These are phyloP conservation scores for Schizaphis graminum DNA, from an alignment of 2,888 invertebrate species.

Conservation along the genomic window DNA sequence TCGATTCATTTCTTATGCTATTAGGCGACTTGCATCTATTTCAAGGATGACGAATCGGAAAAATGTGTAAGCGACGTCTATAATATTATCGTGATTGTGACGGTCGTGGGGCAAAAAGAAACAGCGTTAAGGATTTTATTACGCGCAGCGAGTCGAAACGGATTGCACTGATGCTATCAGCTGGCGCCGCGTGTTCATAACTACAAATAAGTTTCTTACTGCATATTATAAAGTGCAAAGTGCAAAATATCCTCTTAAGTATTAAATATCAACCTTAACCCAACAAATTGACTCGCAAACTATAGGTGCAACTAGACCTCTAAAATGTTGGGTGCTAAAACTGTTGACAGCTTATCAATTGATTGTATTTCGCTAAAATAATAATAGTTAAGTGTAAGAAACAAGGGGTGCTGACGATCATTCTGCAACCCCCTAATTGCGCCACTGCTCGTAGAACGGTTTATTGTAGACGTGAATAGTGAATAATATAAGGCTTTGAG, in stretches of 20 bases:
- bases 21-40: neutral
- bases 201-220: neutral
- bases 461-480: neutral
- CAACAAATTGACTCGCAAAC: neutral
- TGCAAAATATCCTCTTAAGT: neutral
- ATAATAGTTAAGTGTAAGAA: no score
- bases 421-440: no score
- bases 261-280: neutral
- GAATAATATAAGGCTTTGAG: neutral
- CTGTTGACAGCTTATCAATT: no score
- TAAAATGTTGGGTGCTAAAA: no score
- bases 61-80: neutral
- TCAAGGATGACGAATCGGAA: neutral
- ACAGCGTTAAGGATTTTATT: neutral
- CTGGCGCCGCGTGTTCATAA: neutral
- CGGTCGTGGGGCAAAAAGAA: neutral
- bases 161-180: neutral
- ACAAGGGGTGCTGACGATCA: no score
- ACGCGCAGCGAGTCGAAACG: neutral
- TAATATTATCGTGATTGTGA: neutral
- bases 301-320: no score
- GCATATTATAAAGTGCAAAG: neutral
- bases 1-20: neutral
- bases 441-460: neutral
- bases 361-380: no score